Evolutionary conservation across 92 coral and sea anemone genomes (phyloP), one percentile per base, ranked within the genome.

Genomic region (Pocillopora meandrina): DNA sequence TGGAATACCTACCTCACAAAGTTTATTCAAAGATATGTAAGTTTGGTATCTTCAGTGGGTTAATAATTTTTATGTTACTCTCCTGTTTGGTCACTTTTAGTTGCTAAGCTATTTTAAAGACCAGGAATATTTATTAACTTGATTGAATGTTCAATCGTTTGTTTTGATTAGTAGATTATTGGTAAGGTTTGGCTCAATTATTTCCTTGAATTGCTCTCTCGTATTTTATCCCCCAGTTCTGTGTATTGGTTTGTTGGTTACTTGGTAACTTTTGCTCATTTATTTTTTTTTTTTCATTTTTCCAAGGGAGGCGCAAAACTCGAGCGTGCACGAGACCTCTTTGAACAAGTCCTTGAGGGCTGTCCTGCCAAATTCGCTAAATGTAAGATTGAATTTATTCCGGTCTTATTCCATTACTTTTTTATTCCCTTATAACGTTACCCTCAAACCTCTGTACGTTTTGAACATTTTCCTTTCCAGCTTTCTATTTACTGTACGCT

Each of bases 1-100:
- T 96, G 99, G 99, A 96, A 96, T 85, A 96, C 98, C 15, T 96
- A 96, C 70, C 95, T 96, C 34, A 92, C 96, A 86, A 96, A 94
- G 86, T 96, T 96, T 81, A 96, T 96, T 70, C 94, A 90, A 58
- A 87, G 99, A 87, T 96, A 94, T 55, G 99, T 96, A 88, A 96
- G 99, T 95, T 49, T 3, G 0, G 10, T 18, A 20, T 14, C 56
- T 80, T 34, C 58, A 11, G 17, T 55, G 5, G 52, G 52, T 42
- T 42, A 3, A 42, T 65, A 10, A 55, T 2, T 15, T 2, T 17
- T 71, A 21, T 18, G 34, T 26, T 19, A 15, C 84, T 17, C 57
- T 42, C 70, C 36, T 69, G 10, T 0, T 33, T 33, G n/a, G 20
- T 70, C 33, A 33, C 55, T 35, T 26, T 17, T 10, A 9, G 18